Conservation (phyloP, 2,797 vertebrate genomes). For the Odontamblyopus lacepedii region DNA sequence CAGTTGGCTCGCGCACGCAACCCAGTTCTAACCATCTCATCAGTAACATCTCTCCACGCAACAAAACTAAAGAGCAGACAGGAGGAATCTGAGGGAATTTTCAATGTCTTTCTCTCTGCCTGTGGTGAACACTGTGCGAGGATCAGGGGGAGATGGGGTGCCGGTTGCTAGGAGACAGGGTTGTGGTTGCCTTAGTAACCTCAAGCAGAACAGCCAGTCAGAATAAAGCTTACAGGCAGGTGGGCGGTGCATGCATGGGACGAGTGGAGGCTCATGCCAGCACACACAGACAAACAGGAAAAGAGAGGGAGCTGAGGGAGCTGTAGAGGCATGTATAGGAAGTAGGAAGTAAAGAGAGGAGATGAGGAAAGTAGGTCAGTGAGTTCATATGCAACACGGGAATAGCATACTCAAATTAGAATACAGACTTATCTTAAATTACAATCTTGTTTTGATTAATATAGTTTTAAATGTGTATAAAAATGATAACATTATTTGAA, state of each 20-base stretch:
- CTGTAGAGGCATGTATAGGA: constrained; percentile 74
- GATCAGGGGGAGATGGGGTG: constrained; percentile 83
- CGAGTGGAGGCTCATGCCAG: constrained; percentile 86
- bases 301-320: constrained; percentile 62
- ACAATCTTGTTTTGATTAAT: background rate
- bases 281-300: constrained; percentile 79
- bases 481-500: background rate
- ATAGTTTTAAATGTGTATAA: background rate
- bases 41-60: constrained; percentile 57
- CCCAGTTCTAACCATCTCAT: constrained; percentile 62
- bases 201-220: constrained; percentile 94
- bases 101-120: constrained; percentile 77
- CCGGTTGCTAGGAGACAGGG: constrained; percentile 93
- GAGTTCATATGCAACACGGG: constrained; percentile 26
- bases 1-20: constrained; percentile 44
- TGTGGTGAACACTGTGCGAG: constrained; percentile 89
- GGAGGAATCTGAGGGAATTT: constrained; percentile 81
- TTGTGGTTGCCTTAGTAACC: constrained; percentile 98
- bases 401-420: background rate
- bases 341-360: constrained; percentile 22
- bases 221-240: constrained; percentile 84
- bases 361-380: constrained; percentile 35
- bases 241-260: constrained; percentile 80
- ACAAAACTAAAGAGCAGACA: constrained; percentile 10
- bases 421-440: background rate